phyloP scores from a whole-genome alignment of 2,113 vertebrate genomes.

The Gopherus flavomarginatus region DNA sequence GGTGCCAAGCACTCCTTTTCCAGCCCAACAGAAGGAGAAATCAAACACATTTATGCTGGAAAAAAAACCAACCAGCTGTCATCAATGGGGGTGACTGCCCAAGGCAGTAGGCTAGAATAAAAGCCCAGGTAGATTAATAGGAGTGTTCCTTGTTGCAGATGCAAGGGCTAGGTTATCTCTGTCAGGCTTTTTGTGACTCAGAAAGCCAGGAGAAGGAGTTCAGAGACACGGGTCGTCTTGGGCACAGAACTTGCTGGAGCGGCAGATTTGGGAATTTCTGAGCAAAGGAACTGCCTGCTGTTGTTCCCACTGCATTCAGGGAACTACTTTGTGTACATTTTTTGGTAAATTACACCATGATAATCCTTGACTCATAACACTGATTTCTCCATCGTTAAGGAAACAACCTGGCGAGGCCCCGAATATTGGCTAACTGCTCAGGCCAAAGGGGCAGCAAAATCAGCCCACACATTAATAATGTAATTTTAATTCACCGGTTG shows the following conservation, averaged over 20 bases:
- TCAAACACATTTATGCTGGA: neutral
- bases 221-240: neutral
- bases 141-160: neutral
- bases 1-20: neutral
- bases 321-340: neutral
- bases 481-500: too few species aligned
- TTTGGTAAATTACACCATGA: too few species aligned
- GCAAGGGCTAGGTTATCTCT: neutral
- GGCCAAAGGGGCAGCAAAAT: too few species aligned
- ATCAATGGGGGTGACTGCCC: neutral
- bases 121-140: neutral
- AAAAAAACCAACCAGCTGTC: neutral
- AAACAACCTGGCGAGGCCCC: too few species aligned
- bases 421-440: too few species aligned
- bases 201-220: neutral
- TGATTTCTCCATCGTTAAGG: too few species aligned
- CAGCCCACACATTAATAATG: too few species aligned
- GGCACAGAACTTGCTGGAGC: neutral
- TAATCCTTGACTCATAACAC: too few species aligned
- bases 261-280: neutral
- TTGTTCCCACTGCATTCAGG: neutral
- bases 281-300: neutral
- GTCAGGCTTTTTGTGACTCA: neutral
- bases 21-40: neutral
- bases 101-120: neutral